These are phyloP conservation scores for Camponotus vicinus DNA, from an alignment of 1,140 invertebrate species.

Conservation along the genomic window DNA sequence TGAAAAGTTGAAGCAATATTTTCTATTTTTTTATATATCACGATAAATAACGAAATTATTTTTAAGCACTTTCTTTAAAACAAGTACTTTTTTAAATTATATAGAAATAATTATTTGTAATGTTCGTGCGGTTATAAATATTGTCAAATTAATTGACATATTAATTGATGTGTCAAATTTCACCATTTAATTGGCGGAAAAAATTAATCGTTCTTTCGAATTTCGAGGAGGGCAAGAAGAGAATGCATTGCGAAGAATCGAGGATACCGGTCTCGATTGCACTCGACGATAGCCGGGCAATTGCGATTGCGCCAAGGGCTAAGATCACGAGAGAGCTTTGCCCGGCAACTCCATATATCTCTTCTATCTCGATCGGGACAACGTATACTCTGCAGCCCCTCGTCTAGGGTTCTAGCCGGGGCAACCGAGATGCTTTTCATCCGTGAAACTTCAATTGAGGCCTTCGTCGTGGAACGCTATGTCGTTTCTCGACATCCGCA, in stretches of 20 bases:
- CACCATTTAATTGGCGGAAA: not conserved
- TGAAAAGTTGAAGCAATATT: not conserved
- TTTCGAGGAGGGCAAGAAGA: not conserved
- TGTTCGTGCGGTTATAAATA: no score
- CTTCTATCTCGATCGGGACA: conserved; percentile 64
- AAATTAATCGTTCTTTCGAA: conserved; percentile 9
- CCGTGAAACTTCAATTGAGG: conserved; percentile 55
- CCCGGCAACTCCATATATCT: conserved; percentile 63
- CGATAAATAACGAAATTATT: no score
- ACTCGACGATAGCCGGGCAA: conserved; percentile 59
- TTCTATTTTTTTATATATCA: no score
- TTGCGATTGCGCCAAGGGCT: conserved; percentile 64
- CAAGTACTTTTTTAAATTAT: no score
- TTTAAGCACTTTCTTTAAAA: no score
- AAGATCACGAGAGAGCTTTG: conserved; percentile 57
- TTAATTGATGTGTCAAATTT: not conserved
- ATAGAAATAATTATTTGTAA: no score
- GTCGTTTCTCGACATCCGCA: conserved; percentile 19
- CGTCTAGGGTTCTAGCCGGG: conserved; percentile 48
- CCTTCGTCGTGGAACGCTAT: conserved; percentile 30
- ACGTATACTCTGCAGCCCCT: conserved; percentile 45
- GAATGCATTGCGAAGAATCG: conserved; percentile 30
- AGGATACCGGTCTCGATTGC: conserved; percentile 51
- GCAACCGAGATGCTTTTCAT: conserved; percentile 48
- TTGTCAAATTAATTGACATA: no score